These are phyloP conservation scores for Pipa parva DNA, from an alignment of 2,113 vertebrate species.

Conservation along the genomic window DNA sequence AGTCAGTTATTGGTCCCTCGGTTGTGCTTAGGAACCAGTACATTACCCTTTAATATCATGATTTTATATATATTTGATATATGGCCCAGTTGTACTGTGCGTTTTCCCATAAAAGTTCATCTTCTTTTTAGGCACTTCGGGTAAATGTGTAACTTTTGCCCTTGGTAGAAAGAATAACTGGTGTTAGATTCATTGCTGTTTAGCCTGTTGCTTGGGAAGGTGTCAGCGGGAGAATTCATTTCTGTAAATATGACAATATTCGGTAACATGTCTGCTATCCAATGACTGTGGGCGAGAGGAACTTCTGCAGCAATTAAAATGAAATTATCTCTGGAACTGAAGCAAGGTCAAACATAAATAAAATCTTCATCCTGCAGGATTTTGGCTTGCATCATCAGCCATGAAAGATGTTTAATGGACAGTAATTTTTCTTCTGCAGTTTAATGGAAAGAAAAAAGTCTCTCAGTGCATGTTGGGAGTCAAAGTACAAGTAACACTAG, in stretches of 20 bases:
- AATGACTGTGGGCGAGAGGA: not conserved
- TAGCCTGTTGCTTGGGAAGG: not conserved
- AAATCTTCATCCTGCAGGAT: not conserved
- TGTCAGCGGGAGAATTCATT: not conserved
- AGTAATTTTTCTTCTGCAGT: not conserved
- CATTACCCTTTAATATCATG: too few relatives aligned
- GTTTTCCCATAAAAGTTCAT: too few relatives aligned
- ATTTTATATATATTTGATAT: too few relatives aligned
- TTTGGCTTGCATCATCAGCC: not conserved
- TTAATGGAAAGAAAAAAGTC: too few relatives aligned
- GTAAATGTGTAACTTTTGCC: too few relatives aligned
- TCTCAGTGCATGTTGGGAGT: too few relatives aligned
- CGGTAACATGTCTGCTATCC: not conserved
- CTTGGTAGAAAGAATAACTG: not conserved
- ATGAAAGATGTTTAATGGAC: not conserved
- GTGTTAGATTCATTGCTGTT: not conserved
- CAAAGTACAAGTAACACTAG: too few relatives aligned
- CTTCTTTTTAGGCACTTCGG: too few relatives aligned
- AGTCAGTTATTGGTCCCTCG: too few relatives aligned
- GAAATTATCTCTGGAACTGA: conserved; percentile 8
- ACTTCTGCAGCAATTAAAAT: conserved; percentile 29
- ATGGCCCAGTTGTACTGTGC: too few relatives aligned
- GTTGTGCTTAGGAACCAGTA: too few relatives aligned
- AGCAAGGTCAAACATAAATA: conserved; percentile 26
- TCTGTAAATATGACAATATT: not conserved